Percentiles rank a stretch among this genome's conserved stretches.
phyloP scores from a whole-genome alignment of 1,140 invertebrate genomes.

The Matsumurasca onukii region DNA sequence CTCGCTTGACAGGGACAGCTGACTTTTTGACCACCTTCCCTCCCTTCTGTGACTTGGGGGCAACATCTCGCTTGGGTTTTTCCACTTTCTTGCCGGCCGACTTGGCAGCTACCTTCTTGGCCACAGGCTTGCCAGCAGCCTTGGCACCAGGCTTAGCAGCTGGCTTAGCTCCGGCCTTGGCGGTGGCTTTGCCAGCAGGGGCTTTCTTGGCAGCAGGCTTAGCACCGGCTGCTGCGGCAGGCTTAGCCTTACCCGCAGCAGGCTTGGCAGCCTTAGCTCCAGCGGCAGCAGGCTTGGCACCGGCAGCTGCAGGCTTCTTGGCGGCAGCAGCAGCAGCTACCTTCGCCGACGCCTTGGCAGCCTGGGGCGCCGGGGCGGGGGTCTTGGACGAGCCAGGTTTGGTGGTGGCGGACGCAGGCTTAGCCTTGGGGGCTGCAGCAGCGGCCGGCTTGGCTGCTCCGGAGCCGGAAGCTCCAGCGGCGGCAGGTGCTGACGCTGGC shows the following conservation, averaged over 20 bases:
- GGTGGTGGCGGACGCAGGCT: constrained; percentile 45
- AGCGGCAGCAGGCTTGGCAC: constrained; percentile 42
- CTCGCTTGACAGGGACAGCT: constrained; percentile 50
- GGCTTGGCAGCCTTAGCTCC: constrained; percentile 48
- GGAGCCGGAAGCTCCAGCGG: constrained; percentile 44
- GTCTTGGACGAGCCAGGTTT: constrained; percentile 40
- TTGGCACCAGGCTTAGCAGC: constrained; percentile 50
- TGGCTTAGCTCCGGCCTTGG: constrained; percentile 54
- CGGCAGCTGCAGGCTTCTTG: constrained; percentile 44
- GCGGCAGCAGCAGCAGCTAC: constrained; percentile 46
- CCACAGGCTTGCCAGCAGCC: constrained; percentile 50
- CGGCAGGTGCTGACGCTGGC: constrained; percentile 52
- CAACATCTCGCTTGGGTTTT: constrained; percentile 43
- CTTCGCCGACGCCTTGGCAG: constrained; percentile 41
- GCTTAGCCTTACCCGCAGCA: constrained; percentile 49
- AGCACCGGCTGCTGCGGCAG: constrained; percentile 39
- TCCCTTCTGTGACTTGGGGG: constrained; percentile 44
- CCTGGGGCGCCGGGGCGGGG: constrained; percentile 39
- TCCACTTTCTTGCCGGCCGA: constrained; percentile 41
- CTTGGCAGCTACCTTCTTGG: constrained; percentile 49
- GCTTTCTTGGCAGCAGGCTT: constrained; percentile 42
- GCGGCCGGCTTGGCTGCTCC: constrained; percentile 40
- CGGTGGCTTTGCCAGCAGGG: constrained; percentile 35
- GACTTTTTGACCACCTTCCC: constrained; percentile 42
- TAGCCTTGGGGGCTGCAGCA: constrained; percentile 44